Evolutionary conservation across 2,113 vertebrate genomes (phyloP).

Genomic region (Motacilla tschutschensis): DNA sequence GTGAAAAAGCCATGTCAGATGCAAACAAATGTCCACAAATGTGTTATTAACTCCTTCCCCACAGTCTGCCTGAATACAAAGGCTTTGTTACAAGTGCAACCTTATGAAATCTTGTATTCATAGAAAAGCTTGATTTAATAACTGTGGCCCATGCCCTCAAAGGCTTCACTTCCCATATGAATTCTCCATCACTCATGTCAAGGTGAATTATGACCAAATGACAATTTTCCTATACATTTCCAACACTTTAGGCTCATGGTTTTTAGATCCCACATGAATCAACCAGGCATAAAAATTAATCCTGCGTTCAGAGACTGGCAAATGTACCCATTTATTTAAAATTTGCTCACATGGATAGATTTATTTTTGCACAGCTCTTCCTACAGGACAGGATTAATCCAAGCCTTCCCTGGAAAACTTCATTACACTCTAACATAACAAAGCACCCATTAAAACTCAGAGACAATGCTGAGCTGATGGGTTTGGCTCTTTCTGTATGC

Average conservation of each 20-base stretch:
- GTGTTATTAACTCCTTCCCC: not conserved
- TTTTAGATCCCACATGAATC: not conserved
- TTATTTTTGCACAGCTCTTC: constrained; percentile 7
- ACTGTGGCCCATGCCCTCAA: not conserved
- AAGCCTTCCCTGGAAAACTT: not conserved
- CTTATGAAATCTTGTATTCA: constrained; percentile 2
- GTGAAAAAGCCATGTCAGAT: not conserved
- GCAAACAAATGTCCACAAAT: not conserved
- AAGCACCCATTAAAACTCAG: not conserved
- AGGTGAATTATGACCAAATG: not conserved
- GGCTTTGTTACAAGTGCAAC: not conserved
- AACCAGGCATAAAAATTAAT: constrained; percentile 11
- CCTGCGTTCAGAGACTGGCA: not conserved
- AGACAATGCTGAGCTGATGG: not conserved
- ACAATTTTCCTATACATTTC: not conserved
- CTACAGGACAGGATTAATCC: constrained; percentile 11
- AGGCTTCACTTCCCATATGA: constrained; percentile 14
- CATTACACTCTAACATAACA: not conserved
- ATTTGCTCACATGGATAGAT: not conserved
- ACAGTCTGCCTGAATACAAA: not conserved
- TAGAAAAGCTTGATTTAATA: constrained; percentile 5
- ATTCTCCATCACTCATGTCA: not conserved
- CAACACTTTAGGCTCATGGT: not conserved
- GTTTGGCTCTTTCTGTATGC: not conserved
- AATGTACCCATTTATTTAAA: constrained; percentile 1